Conservation (phyloP, 2,113 vertebrate genomes). For the Sylvicapra grimmia region DNA sequence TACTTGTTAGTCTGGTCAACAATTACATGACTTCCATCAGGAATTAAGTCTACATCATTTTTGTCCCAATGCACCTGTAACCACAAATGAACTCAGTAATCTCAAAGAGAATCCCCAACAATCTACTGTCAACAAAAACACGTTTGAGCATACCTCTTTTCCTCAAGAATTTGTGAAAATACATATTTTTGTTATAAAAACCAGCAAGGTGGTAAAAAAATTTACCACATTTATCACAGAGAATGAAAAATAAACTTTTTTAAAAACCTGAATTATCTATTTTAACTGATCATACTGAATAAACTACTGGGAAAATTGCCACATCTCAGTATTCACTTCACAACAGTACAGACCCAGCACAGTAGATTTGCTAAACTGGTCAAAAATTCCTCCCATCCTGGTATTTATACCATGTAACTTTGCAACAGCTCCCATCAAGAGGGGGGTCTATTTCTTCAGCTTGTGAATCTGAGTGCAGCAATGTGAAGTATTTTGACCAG, state of each 20-base stretch:
- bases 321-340: background rate
- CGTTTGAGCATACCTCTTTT: background rate
- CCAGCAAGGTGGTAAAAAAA: background rate
- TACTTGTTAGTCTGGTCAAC: conserved; percentile 75
- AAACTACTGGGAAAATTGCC: background rate
- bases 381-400: background rate
- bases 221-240: background rate
- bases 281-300: background rate
- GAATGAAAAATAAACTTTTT: background rate
- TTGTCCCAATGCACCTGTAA: conserved; percentile 78
- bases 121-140: background rate
- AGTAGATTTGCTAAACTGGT: background rate
- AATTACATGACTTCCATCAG: conserved; percentile 50
- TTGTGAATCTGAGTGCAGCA: background rate
- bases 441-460: background rate
- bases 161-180: background rate
- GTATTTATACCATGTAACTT: background rate
- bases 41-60: conserved; percentile 58
- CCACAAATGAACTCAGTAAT: conserved; percentile 37
- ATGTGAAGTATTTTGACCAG: background rate
- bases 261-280: background rate
- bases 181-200: background rate
- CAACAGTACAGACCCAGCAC: background rate
- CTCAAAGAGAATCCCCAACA: background rate
- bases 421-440: background rate